These are phyloP conservation scores for Vireo griseus DNA, from an alignment of 2,797 vertebrate species.

Conservation along the genomic window DNA sequence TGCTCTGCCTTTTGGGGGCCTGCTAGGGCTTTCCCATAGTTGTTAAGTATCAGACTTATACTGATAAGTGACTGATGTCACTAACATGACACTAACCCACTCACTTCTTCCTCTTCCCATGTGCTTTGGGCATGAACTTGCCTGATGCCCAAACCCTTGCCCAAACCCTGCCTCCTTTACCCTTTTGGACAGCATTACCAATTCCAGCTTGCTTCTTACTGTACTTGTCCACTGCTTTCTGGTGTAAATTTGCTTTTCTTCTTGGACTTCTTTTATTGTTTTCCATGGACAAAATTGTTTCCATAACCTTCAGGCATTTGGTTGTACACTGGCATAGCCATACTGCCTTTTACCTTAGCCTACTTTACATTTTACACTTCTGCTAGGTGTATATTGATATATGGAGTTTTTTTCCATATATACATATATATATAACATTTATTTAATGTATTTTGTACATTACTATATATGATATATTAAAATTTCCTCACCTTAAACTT, in stretches of 20 bases:
- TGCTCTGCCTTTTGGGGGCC: not conserved
- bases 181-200: not conserved
- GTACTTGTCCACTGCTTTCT: not conserved
- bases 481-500: not conserved
- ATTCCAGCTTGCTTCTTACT: not conserved
- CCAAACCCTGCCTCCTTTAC: not conserved
- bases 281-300: not conserved
- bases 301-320: not conserved
- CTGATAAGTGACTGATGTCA: too few relatives aligned
- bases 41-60: not conserved
- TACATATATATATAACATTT: not conserved
- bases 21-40: not conserved
- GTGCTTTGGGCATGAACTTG: not conserved
- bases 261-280: not conserved
- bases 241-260: not conserved
- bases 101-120: not conserved
- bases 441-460: not conserved
- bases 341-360: not conserved
- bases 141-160: rapidly evolving
- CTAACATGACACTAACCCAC: not conserved
- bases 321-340: not conserved
- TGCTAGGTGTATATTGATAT: not conserved
- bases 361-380: not conserved
- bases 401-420: not conserved
- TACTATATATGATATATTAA: not conserved